phyloP scores from a whole-genome alignment of 1,140 invertebrate genomes.

The Ridgeia piscesae region DNA sequence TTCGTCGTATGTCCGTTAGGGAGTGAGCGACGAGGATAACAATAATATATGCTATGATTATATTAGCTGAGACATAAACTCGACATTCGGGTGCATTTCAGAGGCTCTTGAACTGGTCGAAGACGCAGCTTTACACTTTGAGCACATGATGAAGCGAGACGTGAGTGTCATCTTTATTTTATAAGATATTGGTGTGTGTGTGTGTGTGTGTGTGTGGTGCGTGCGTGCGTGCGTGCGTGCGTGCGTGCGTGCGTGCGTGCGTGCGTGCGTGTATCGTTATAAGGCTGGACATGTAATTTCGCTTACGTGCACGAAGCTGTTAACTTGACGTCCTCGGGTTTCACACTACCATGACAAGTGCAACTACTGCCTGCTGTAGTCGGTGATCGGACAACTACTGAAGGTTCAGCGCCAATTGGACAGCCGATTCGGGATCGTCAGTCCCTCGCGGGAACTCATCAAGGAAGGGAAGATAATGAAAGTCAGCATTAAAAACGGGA shows the following conservation, averaged over 20 bases:
- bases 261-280: no score
- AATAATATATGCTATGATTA: neutral
- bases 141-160: slow-evolving; percentile 68
- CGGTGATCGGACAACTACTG: neutral
- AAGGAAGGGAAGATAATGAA: slow-evolving; percentile 66
- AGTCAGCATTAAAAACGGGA: slow-evolving; percentile 65
- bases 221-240: no score
- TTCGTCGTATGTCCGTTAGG: no score
- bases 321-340: neutral
- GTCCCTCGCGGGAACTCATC: slow-evolving; percentile 64
- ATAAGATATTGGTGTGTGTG: neutral
- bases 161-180: slow-evolving; percentile 41
- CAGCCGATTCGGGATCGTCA: slow-evolving; percentile 55
- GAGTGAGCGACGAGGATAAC: no score
- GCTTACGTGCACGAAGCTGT: no score
- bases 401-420: slow-evolving; percentile 14
- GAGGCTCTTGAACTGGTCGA: slow-evolving; percentile 65
- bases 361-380: neutral
- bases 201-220: no score
- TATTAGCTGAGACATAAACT: neutral
- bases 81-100: slow-evolving; percentile 38
- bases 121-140: slow-evolving; percentile 66
- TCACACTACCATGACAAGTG: neutral
- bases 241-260: no score
- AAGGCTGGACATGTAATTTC: no score